Conservation (phyloP, 2,113 vertebrate species). For the Lichenostomus cassidix region DNA sequence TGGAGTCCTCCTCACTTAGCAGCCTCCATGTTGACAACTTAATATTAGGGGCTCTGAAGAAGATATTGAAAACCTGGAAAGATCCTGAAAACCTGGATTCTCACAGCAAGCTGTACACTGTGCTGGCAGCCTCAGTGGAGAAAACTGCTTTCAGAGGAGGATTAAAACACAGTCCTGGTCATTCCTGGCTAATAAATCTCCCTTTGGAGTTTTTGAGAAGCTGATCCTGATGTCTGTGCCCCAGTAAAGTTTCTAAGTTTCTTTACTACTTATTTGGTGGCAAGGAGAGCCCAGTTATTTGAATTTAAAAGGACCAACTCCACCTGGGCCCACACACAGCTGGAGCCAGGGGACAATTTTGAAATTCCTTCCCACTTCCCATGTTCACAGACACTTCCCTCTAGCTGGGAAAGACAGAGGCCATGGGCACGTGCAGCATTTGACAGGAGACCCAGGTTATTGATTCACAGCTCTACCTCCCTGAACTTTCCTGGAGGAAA, state of each 20-base stretch:
- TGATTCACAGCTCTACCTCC: conserved; percentile 54
- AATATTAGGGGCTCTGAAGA: not conserved
- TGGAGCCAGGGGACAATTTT: not conserved
- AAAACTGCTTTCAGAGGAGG: not conserved
- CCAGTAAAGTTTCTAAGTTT: not conserved
- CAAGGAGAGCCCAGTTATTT: not conserved
- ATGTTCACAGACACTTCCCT: not conserved
- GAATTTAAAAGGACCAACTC: not conserved
- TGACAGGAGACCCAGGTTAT: conserved; percentile 47
- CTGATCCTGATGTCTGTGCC: not conserved
- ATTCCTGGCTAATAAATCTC: not conserved
- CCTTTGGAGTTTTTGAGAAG: not conserved
- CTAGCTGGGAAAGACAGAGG: conserved; percentile 17
- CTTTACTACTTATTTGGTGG: not conserved
- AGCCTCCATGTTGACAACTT: not conserved
- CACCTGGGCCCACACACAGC: not conserved
- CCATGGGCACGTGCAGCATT: not conserved
- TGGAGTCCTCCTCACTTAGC: not conserved
- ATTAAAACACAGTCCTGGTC: not conserved
- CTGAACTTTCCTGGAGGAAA: conserved; percentile 36
- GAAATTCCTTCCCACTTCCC: not conserved
- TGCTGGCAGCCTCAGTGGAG: not conserved
- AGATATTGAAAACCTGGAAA: not conserved
- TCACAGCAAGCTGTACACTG: not conserved
- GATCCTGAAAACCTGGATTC: not conserved